phyloP scores from a whole-genome alignment of 2,113 vertebrate species.

The Sminthopsis crassicaudata region DNA sequence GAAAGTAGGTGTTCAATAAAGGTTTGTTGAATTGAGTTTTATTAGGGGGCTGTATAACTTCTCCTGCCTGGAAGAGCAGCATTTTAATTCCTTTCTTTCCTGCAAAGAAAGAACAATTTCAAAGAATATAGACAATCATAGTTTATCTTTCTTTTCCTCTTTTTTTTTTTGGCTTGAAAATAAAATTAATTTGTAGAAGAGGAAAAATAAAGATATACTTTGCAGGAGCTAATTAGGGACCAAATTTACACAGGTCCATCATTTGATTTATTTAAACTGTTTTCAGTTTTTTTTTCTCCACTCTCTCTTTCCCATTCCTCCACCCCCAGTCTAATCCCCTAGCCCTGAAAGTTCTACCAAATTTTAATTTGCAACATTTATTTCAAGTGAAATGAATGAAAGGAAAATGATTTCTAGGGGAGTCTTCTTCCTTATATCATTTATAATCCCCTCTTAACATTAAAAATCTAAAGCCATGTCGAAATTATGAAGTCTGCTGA shows the following conservation, averaged over 20 bases:
- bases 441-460: not conserved
- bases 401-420: not conserved
- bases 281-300: slow-evolving; percentile 54
- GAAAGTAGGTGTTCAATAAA: not conserved
- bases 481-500: slow-evolving; percentile 40
- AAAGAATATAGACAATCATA: slow-evolving; percentile 17
- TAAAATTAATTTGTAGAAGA: slow-evolving; percentile 74
- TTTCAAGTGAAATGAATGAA: slow-evolving; percentile 47
- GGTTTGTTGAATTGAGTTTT: not conserved
- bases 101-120: slow-evolving; percentile 61
- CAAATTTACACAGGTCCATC: slow-evolving; percentile 60
- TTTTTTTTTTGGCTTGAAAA: slow-evolving; percentile 73
- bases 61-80: not conserved
- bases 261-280: not conserved
- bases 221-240: slow-evolving; percentile 63
- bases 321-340: slow-evolving; percentile 21
- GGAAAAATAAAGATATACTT: slow-evolving; percentile 67
- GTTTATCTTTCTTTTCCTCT: slow-evolving; percentile 66
- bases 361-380: not conserved
- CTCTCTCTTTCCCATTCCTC: slow-evolving; percentile 55
- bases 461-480: not conserved
- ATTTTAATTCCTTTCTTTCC: slow-evolving; percentile 51
- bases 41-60: not conserved
- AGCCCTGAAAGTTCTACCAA: not conserved
- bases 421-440: not conserved